These are phyloP conservation scores for Hanleya hanleyi DNA, from an alignment of 2,888 invertebrate genomes.

Conservation along the genomic window DNA sequence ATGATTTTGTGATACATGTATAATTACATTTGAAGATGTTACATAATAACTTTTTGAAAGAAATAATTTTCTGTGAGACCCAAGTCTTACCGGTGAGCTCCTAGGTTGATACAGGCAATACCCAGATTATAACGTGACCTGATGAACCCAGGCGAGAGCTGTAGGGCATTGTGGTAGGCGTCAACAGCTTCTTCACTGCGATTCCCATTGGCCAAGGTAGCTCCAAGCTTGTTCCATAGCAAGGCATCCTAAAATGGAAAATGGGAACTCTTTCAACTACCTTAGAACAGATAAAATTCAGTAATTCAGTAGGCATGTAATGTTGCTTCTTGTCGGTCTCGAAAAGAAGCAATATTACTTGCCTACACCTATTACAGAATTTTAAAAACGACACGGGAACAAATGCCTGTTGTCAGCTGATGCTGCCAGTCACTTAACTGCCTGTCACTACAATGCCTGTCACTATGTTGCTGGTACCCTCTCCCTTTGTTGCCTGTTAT, in stretches of 20 bases:
- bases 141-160: slow-evolving; percentile 95
- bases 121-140: slow-evolving; percentile 98
- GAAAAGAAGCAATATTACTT: neutral
- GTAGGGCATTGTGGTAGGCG: slow-evolving; percentile 93
- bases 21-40: no score
- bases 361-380: no score
- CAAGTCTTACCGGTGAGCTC: slow-evolving; percentile 83
- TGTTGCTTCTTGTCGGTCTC: neutral
- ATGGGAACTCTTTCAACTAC: neutral
- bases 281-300: neutral
- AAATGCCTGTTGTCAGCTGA: no score
- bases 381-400: no score
- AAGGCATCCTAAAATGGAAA: slow-evolving; percentile 83
- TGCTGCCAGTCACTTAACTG: no score
- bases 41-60: no score
- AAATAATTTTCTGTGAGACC: no score
- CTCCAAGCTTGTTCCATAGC: slow-evolving; percentile 97
- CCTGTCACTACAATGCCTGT: no score
- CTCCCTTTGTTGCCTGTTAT: no score
- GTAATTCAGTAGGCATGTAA: no score
- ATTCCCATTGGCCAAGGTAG: slow-evolving; percentile 96
- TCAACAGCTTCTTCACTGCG: slow-evolving; percentile 96
- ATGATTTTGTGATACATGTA: no score
- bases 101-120: slow-evolving; percentile 96
- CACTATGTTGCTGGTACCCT: no score